These are phyloP conservation scores for Drosophila obscura DNA, from an alignment of 1,140 invertebrate genomes.

Conservation along the genomic window DNA sequence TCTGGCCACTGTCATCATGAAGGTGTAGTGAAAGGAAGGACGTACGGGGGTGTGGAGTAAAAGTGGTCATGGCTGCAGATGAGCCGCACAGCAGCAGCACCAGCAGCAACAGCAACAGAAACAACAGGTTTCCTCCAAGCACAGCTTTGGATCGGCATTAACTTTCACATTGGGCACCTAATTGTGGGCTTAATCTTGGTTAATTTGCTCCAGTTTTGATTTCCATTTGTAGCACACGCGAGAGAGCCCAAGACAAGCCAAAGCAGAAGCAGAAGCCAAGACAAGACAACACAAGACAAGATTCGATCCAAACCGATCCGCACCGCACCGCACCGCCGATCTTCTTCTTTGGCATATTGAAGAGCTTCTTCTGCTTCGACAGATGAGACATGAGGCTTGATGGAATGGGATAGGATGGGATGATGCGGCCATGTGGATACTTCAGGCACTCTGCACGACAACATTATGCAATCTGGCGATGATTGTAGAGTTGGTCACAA, in stretches of 20 bases:
- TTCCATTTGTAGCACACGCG: conserved; percentile 43
- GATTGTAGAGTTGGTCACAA: background rate
- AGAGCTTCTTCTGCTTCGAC: no score
- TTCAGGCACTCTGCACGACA: background rate
- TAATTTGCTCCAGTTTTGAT: conserved; percentile 80
- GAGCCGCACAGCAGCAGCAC: conserved; percentile 40
- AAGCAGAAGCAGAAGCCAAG: background rate
- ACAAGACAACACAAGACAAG: conserved; percentile 1
- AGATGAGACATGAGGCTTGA: no score
- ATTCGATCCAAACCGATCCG: background rate
- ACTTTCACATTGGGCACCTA: conserved; percentile 81
- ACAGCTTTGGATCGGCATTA: conserved; percentile 53
- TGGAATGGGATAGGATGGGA: no score
- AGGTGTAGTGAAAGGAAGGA: no score
- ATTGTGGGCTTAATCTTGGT: conserved; percentile 77
- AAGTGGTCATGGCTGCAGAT: conserved; percentile 65
- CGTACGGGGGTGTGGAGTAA: conserved; percentile 52
- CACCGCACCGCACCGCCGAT: background rate
- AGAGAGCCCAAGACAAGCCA: conserved; percentile 8
- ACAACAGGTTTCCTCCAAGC: conserved; percentile 64
- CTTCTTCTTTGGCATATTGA: no score
- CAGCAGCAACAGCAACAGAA: conserved; percentile 8
- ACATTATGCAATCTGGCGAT: no score
- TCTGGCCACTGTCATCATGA: conserved; percentile 26
- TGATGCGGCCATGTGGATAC: conserved; percentile 7